Percentiles rank a stretch among this genome's conserved stretches.
phyloP scores from a whole-genome alignment of 2,797 vertebrate genomes.

The Columba guinea region DNA sequence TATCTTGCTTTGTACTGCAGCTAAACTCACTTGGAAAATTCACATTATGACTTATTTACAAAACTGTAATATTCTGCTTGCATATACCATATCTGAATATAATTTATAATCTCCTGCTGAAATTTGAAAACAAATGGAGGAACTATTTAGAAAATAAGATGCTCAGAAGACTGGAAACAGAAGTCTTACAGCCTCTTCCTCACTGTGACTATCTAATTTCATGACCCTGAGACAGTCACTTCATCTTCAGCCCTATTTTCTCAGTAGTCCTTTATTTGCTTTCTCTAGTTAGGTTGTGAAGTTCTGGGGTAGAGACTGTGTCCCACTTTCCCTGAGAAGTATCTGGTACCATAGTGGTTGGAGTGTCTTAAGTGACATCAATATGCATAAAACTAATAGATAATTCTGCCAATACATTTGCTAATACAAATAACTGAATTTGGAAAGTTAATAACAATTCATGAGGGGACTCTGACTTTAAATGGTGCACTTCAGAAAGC shows the following conservation, averaged over 20 bases:
- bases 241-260: not conserved
- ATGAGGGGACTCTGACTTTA: not conserved
- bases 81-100: not conserved
- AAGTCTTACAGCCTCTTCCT: not conserved
- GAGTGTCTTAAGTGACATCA: not conserved
- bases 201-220: not conserved
- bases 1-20: constrained; percentile 4
- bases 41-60: not conserved
- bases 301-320: not conserved
- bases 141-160: not conserved
- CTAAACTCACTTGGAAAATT: not conserved
- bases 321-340: not conserved
- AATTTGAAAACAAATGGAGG: not conserved
- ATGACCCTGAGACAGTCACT: not conserved
- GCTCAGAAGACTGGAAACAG: not conserved
- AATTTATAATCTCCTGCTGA: not conserved
- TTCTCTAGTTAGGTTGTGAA: not conserved
- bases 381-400: not conserved
- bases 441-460: not conserved
- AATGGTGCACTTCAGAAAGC: not conserved
- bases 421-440: not conserved
- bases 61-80: constrained; percentile 9
- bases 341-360: not conserved
- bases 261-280: not conserved
- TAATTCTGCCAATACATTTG: not conserved